These are phyloP conservation scores for Barypeithes pellucidus DNA, from an alignment of 2,888 invertebrate species.

Conservation along the genomic window DNA sequence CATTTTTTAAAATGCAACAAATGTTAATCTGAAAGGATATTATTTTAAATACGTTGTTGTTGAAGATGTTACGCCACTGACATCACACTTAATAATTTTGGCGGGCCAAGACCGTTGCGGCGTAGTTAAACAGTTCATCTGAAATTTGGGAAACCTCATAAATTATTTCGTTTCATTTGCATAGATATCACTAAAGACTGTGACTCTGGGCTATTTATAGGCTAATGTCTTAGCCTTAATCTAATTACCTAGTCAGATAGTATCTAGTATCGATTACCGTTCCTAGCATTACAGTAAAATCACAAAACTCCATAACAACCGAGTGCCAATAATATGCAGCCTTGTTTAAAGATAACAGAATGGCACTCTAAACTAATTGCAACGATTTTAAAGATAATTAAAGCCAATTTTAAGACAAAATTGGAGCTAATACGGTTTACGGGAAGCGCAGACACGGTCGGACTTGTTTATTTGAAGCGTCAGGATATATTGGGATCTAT, in stretches of 20 bases:
- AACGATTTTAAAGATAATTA: constrained; percentile 18
- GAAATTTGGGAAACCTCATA: constrained; percentile 16
- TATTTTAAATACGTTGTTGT: too few relatives aligned
- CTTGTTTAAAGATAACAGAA: not conserved
- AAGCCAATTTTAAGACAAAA: constrained; percentile 15
- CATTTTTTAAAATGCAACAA: too few relatives aligned
- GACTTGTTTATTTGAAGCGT: constrained; percentile 30
- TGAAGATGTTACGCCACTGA: too few relatives aligned
- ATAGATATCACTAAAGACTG: constrained; percentile 2
- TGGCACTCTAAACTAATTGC: not conserved
- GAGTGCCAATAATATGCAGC: too few relatives aligned
- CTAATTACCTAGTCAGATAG: not conserved
- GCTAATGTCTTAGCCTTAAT: not conserved
- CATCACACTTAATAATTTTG: constrained; percentile 32
- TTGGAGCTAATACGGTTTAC: constrained; percentile 30
- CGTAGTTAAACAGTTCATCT: constrained; percentile 13
- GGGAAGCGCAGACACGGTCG: constrained; percentile 16
- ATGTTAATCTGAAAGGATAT: too few relatives aligned
- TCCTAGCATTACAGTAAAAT: too few relatives aligned
- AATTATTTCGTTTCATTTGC: constrained; percentile 22
- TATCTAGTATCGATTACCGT: too few relatives aligned
- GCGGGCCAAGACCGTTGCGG: constrained; percentile 31
- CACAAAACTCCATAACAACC: too few relatives aligned
- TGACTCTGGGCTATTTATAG: constrained; percentile 1
- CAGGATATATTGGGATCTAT: constrained; percentile 3